Percentiles rank a stretch among this genome's conserved stretches.
Evolutionary conservation across 2,113 vertebrate genomes (phyloP).

Genomic region (Zosterops japonicus): DNA sequence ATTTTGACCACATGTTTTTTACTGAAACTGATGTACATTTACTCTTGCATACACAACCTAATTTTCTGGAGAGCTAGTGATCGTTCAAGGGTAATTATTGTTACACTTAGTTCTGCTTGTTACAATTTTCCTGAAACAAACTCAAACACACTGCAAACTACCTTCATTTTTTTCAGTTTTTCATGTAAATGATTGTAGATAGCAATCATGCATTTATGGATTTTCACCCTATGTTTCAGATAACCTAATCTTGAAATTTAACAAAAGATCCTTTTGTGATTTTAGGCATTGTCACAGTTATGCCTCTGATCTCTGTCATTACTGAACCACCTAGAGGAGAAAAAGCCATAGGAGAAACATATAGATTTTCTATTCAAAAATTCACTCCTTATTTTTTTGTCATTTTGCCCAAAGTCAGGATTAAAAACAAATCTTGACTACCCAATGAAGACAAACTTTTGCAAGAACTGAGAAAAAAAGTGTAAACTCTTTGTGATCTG

Average conservation of each 20-base stretch:
- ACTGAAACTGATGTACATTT: not conserved
- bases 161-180: not conserved
- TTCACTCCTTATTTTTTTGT: not conserved
- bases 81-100: not conserved
- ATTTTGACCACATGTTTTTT: not conserved
- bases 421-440: not conserved
- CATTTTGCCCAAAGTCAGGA: not conserved
- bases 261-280: rapidly evolving
- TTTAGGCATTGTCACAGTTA: not conserved
- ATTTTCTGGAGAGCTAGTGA: not conserved
- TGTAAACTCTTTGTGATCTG: not conserved
- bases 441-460: not conserved
- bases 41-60: not conserved
- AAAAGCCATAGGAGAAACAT: not conserved
- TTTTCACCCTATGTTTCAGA: not conserved
- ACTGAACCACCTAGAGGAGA: not conserved
- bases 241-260: not conserved
- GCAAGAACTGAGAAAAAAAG: not conserved
- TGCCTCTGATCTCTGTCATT: not conserved
- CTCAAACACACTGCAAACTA: not conserved
- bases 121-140: not conserved
- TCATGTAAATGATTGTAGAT: not conserved
- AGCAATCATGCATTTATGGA: not conserved
- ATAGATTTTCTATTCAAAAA: not conserved
- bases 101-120: not conserved